Base-by-base conservation (phyloP, 1,140 invertebrate species). In the Eurosta solidaginis region DNA sequence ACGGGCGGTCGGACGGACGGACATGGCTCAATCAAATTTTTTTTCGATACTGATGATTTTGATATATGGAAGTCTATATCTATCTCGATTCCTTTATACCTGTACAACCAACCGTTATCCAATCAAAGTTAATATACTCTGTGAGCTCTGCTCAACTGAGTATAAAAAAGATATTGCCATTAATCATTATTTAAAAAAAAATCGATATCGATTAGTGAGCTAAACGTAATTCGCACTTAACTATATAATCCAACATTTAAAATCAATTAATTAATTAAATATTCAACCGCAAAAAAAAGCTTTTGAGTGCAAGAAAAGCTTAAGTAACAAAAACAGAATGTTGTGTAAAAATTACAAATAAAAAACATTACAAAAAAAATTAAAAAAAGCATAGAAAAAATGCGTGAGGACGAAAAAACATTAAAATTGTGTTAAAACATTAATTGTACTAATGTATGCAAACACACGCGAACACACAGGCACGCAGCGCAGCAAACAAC, bases 241-340 rank as follows among this genome's bases (percentile, higher is more conserved):
- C 50, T 10, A 52, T 59, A 33, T 59, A 59, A 68, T 68, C 17
- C 59, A 68, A 33, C 59, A 68, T 68, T 68, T 40, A 68, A 68
- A 68, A 36, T 14, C 59, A 40, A 33, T 68, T 68, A 68, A 68
- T 68, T 68, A 40, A 40, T 68, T 17, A 68, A 40, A 68, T 20
- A 9, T 29, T 9, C 29, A 36, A 29, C 33, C 33, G 22, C 40
- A n/a, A n/a, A n/a, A n/a, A n/a, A 40, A 68, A 68, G 59, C 59
- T 33, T 40, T 40, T 20, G n/a, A n/a, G n/a, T n/a, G n/a, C n/a
- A 68, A 17, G 17, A 5, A 9, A 40, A 40, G 29, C 59, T 68
- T 20, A 40, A 40, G 10, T 40, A 40, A 6, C 4, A 52, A 52
- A 52, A 25, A 52, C 6, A 1, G 6, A 5, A 22, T 52, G 17